A percentile compares a stretch with the other conserved stretches of the same genome.
These are phyloP conservation scores for Musca vetustissima DNA, from an alignment of 1,140 invertebrate species.

Conservation along the genomic window DNA sequence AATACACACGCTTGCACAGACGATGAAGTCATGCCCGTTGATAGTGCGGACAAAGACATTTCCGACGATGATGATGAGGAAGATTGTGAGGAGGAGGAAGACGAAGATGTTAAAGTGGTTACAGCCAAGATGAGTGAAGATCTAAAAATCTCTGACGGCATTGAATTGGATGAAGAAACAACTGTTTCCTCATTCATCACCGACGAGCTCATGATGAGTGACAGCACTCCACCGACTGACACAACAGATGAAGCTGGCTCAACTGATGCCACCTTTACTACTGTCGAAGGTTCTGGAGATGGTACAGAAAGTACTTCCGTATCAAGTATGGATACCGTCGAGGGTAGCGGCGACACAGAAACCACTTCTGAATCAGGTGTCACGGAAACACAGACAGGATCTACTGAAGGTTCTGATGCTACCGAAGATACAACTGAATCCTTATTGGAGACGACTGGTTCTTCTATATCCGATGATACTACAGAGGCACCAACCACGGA, in stretches of 20 bases:
- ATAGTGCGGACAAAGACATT: slow-evolving; percentile 60
- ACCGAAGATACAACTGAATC: slow-evolving; percentile 15
- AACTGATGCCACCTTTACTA: slow-evolving; percentile 34
- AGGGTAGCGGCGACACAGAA: slow-evolving; percentile 45
- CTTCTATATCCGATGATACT: slow-evolving; percentile 29
- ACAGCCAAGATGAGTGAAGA: slow-evolving; percentile 29
- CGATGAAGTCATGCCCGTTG: slow-evolving; percentile 69
- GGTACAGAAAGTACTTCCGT: slow-evolving; percentile 33
- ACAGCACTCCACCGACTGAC: slow-evolving; percentile 52
- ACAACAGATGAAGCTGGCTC: slow-evolving; percentile 35
- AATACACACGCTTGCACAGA: slow-evolving; percentile 71
- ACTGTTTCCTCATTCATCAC: slow-evolving; percentile 52
- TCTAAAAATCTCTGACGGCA: slow-evolving; percentile 32
- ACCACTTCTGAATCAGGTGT: slow-evolving; percentile 28
- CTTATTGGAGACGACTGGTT: neutral
- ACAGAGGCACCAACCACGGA: slow-evolving; percentile 19
- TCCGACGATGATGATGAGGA: slow-evolving; percentile 59
- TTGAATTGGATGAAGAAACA: slow-evolving; percentile 41
- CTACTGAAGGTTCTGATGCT: neutral
- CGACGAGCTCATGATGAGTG: slow-evolving; percentile 66
- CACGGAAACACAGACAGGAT: too few relatives aligned
- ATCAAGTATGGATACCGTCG: slow-evolving; percentile 31
- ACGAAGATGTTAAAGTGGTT: slow-evolving; percentile 49
- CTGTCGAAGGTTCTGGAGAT: slow-evolving; percentile 48
- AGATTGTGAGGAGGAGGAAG: slow-evolving; percentile 58